Conservation (phyloP, 37 sponge, comb jelly and placozoan species). For the Axinella damicornis region DNA sequence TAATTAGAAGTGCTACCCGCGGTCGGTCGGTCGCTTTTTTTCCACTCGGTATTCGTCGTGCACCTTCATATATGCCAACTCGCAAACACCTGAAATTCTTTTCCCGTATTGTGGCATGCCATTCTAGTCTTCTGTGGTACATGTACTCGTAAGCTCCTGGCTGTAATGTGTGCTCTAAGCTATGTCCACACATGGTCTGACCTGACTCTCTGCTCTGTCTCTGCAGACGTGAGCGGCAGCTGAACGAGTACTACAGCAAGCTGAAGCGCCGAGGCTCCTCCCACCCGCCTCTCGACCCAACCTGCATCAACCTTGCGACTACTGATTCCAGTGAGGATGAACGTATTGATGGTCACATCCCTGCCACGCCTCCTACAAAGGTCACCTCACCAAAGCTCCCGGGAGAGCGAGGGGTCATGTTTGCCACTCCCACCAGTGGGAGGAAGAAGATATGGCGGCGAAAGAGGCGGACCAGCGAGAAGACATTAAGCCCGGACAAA, state of each 20-base stretch:
- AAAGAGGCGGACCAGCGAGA: slow-evolving; percentile 7
- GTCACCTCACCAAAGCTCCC: too few species aligned
- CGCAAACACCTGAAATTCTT: too few species aligned
- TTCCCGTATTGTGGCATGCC: too few species aligned
- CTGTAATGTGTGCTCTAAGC: neutral
- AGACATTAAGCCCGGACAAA: neutral
- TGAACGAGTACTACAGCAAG: slow-evolving; percentile 12
- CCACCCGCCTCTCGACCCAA: neutral
- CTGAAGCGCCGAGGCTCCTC: slow-evolving; percentile 9
- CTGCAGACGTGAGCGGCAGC: slow-evolving; percentile 22
- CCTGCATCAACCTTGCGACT: neutral
- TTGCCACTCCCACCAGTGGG: neutral
- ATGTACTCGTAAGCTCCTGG: neutral
- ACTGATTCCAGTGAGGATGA: neutral
- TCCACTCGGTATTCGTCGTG: too few species aligned
- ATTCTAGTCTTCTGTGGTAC: neutral
- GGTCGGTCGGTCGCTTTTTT: too few species aligned
- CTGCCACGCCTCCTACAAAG: neutral
- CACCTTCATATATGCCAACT: too few species aligned
- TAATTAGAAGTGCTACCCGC: too few species aligned
- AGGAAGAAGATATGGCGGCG: slow-evolving; percentile 5
- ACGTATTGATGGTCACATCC: too few species aligned
- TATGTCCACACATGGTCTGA: neutral
- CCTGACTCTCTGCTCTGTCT: neutral
- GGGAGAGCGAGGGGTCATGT: neutral